Evolutionary conservation across 2,113 vertebrate species (phyloP).

Genomic region (Paramisgurnus dabryanus): DNA sequence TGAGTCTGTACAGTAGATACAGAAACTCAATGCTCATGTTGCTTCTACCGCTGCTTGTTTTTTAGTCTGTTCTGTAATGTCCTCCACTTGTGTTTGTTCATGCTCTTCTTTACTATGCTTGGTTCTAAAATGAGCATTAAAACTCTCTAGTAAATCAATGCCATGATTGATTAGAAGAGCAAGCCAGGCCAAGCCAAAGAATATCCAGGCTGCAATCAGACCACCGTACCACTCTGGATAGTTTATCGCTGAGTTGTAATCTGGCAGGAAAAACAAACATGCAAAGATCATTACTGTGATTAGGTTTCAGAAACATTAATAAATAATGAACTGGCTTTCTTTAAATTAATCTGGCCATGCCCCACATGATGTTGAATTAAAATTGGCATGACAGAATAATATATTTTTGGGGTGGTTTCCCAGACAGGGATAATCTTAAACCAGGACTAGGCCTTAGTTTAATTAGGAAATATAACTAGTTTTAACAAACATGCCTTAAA

Average conservation of each 20-base stretch:
- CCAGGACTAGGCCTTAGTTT: no score
- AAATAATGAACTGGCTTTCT: background rate
- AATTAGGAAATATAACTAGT: background rate
- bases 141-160: conserved; percentile 80
- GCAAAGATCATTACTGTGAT: background rate
- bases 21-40: conserved; percentile 6
- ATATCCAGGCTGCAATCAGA: conserved; percentile 86
- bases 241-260: conserved; percentile 75
- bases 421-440: no score
- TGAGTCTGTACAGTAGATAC: background rate
- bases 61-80: conserved; percentile 50
- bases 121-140: conserved; percentile 63
- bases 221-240: conserved; percentile 88
- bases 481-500: background rate
- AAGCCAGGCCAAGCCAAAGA: conserved; percentile 93
- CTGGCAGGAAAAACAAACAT: conserved; percentile 62
- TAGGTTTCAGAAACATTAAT: background rate
- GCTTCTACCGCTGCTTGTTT: conserved; percentile 12
- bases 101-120: conserved; percentile 31
- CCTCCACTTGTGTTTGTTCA: conserved; percentile 49
- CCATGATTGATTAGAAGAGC: conserved; percentile 85
- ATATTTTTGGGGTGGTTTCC: no score
- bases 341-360: background rate
- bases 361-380: background rate
- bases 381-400: background rate